These are phyloP conservation scores for Lepus townsendii DNA, from an alignment of 2,797 vertebrate genomes.

Conservation along the genomic window DNA sequence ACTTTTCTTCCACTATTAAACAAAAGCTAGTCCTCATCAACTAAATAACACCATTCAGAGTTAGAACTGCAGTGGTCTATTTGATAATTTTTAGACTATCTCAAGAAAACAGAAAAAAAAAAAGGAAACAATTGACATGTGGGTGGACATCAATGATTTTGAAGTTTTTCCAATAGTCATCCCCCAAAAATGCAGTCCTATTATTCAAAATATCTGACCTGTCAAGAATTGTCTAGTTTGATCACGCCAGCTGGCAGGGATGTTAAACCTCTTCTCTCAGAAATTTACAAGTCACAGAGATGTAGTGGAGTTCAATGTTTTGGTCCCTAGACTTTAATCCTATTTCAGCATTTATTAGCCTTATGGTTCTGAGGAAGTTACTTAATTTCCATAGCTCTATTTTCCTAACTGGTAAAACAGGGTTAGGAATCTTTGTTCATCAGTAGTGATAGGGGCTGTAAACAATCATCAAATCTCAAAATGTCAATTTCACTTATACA, in stretches of 20 bases:
- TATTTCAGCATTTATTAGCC: neutral
- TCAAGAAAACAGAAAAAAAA: conserved; percentile 2
- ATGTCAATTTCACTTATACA: too few species aligned
- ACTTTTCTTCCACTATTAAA: conserved; percentile 37
- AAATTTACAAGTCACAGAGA: neutral
- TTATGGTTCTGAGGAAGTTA: neutral
- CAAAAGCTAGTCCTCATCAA: neutral
- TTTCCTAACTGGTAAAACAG: conserved; percentile 26
- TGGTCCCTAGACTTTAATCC: neutral
- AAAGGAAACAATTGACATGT: neutral
- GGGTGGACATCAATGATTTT: neutral
- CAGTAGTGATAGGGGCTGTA: too few species aligned
- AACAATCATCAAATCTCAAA: too few species aligned
- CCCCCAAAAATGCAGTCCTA: neutral
- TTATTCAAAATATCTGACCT: neutral
- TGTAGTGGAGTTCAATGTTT: neutral
- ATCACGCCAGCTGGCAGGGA: neutral
- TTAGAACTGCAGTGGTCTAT: neutral
- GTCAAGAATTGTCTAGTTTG: neutral
- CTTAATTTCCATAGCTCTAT: neutral
- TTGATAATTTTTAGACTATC: conserved; percentile 63
- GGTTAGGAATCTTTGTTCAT: neutral
- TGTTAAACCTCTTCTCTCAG: neutral
- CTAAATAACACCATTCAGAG: neutral
- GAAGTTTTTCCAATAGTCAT: conserved; percentile 15